A percentile compares a stretch with the other conserved stretches of the same genome.
These are phyloP conservation scores for Borostomias antarcticus DNA, from an alignment of 2,797 vertebrate genomes.

Conservation along the genomic window DNA sequence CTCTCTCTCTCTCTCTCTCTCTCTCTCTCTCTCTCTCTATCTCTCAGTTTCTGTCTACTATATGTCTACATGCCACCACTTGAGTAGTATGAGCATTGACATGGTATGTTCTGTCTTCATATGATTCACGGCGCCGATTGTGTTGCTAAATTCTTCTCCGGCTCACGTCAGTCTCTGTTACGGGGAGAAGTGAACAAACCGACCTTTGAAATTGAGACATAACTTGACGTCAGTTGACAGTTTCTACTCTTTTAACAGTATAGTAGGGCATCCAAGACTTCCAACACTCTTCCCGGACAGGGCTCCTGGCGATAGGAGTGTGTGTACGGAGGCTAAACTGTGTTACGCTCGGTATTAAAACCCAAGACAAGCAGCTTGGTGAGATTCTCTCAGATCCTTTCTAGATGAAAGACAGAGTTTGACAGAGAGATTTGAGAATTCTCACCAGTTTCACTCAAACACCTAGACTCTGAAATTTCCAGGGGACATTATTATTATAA, in stretches of 20 bases:
- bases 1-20: constrained; percentile 6
- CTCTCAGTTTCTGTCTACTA: background rate
- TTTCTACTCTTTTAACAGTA: constrained; percentile 27
- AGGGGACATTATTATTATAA: constrained; percentile 20
- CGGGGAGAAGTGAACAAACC: background rate
- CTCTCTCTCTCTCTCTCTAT: constrained; percentile 6
- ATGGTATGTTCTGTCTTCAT: too few relatives aligned
- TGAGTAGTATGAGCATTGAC: background rate
- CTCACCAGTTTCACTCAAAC: constrained; percentile 31
- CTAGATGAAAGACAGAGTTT: constrained; percentile 45
- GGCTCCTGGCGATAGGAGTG: constrained; percentile 18
- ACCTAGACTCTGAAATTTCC: constrained; percentile 21
- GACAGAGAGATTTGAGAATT: constrained; percentile 45
- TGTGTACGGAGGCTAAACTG: constrained; percentile 26
- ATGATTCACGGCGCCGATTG: too few relatives aligned
- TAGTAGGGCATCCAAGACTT: background rate
- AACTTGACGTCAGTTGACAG: background rate
- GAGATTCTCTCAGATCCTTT: constrained; percentile 50
- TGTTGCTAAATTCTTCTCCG: too few relatives aligned
- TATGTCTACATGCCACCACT: background rate
- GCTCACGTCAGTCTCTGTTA: background rate
- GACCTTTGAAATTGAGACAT: background rate
- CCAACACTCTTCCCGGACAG: constrained; percentile 32
- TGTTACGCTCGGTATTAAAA: constrained; percentile 39
- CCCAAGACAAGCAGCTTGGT: constrained; percentile 37